Conservation (phyloP, 2,797 vertebrate genomes). For the Pogoniulus pusillus region DNA sequence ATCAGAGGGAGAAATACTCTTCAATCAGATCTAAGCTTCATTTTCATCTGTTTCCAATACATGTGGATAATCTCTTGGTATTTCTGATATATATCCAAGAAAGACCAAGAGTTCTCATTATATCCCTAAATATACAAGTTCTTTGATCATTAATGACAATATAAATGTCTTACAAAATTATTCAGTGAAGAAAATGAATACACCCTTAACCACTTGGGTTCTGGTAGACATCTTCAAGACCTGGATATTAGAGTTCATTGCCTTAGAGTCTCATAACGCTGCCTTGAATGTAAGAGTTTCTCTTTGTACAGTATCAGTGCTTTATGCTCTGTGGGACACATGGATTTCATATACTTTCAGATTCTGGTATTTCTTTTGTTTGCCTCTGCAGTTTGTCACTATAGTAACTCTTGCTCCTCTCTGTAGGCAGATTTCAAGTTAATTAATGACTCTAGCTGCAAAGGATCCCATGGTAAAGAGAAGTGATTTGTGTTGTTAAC, state of each 20-base stretch:
- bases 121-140: neutral
- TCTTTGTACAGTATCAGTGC: neutral
- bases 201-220: neutral
- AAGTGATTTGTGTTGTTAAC: neutral
- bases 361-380: neutral
- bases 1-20: neutral
- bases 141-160: neutral
- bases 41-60: constrained; percentile 6
- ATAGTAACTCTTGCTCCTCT: neutral
- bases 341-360: neutral
- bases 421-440: neutral
- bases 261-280: neutral
- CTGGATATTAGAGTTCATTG: neutral
- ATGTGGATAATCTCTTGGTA: neutral
- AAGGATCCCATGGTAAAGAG: neutral
- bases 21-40: neutral
- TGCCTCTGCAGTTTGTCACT: neutral
- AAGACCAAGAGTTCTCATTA: neutral
- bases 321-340: neutral
- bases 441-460: neutral
- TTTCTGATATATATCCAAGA: neutral
- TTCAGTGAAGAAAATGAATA: neutral
- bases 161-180: neutral
- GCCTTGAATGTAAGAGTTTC: neutral
- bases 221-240: neutral